Conservation (phyloP, 2,888 invertebrate species). For the Gasteruption jaculator region DNA sequence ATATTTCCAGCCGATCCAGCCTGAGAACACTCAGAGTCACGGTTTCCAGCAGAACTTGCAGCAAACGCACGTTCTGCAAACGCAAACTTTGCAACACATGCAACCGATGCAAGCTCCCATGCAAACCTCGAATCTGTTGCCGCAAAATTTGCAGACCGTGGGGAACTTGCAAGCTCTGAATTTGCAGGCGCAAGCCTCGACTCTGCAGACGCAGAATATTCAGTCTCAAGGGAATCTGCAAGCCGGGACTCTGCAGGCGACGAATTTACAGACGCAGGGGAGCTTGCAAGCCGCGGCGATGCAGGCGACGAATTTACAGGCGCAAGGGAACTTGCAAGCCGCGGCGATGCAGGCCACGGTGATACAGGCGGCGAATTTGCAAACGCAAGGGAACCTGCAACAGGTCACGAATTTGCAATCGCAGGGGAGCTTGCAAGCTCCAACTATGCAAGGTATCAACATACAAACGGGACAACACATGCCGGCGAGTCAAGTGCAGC, state of each 20-base stretch:
- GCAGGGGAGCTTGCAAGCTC: constrained; percentile 27
- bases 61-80: constrained; percentile 20
- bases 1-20: constrained; percentile 46
- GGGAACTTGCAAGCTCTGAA: constrained; percentile 23
- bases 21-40: constrained; percentile 36
- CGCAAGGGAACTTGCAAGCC: constrained; percentile 25
- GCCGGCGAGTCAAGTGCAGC: constrained; percentile 16
- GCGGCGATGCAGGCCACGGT: constrained; percentile 23
- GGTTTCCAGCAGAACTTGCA: constrained; percentile 29
- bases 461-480: constrained; percentile 14
- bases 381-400: constrained; percentile 24
- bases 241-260: constrained; percentile 14
- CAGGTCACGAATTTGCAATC: constrained; percentile 13
- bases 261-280: no score
- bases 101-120: constrained; percentile 25
- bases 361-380: constrained; percentile 21
- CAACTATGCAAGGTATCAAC: constrained; percentile 20
- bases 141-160: constrained; percentile 22
- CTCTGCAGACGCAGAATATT: constrained; percentile 15
- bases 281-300: no score
- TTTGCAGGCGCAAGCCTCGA: constrained; percentile 21
- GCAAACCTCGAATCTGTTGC: constrained; percentile 22
- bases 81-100: constrained; percentile 27
- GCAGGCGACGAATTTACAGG: constrained; percentile 21
- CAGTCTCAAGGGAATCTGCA: no score